A percentile compares a stretch with the other conserved stretches of the same genome.
Evolutionary conservation across 2,888 invertebrate genomes (phyloP).

Genomic region (Andrena fulva): DNA sequence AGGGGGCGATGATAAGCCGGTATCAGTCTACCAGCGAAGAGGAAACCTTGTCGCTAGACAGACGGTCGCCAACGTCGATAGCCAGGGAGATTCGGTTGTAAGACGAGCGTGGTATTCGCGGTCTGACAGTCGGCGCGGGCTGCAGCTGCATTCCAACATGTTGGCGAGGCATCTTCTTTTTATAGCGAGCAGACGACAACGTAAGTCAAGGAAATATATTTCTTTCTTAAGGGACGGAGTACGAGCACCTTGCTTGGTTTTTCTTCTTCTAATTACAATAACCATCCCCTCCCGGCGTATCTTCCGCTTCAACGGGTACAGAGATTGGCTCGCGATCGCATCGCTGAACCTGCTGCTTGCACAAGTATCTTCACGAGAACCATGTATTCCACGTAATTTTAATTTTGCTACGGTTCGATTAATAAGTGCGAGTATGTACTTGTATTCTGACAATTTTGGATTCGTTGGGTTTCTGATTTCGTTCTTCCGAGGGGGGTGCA

Average conservation of each 20-base stretch:
- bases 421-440: no score
- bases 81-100: slow-evolving; percentile 52
- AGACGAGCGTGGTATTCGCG: slow-evolving; percentile 41
- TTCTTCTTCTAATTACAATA: no score
- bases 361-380: background rate
- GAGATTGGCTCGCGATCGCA: background rate
- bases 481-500: no score
- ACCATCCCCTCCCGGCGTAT: background rate
- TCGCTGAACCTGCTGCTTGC: background rate
- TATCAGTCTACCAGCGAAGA: slow-evolving; percentile 61
- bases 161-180: slow-evolving; percentile 83
- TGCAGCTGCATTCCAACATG: slow-evolving; percentile 71
- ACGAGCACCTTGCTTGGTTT: background rate
- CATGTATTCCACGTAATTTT: no score
- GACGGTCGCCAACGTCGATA: slow-evolving; percentile 77
- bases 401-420: no score
- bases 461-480: no score
- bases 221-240: background rate
- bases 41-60: slow-evolving; percentile 79
- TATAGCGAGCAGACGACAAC: slow-evolving; percentile 81
- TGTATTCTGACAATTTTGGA: no score
- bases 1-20: slow-evolving; percentile 63
- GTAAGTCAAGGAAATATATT: slow-evolving; percentile 76
- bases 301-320: background rate
- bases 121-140: slow-evolving; percentile 44